Conservation (phyloP, 2,888 invertebrate species). For the Deilephila elpenor region DNA sequence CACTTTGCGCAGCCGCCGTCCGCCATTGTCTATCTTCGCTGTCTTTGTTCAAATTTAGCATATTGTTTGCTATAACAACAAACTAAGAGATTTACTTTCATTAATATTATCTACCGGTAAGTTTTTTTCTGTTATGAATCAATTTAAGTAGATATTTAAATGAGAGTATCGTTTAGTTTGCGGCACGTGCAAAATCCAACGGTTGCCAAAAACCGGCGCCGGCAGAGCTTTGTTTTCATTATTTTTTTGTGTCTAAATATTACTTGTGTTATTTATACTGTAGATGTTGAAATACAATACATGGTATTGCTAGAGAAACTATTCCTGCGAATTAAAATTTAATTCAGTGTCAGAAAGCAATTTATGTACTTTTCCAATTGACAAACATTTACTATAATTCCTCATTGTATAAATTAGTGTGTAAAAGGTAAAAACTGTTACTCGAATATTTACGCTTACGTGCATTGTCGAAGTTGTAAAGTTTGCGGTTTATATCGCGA, state of each 20-base stretch:
- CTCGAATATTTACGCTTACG: background rate
- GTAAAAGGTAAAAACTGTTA: background rate
- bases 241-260: constrained; percentile 32
- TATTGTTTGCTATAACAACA: constrained; percentile 14
- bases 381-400: background rate
- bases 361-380: background rate
- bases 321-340: background rate
- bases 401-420: background rate
- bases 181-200: constrained; percentile 46
- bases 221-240: constrained; percentile 33
- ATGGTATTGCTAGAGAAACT: background rate
- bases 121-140: background rate
- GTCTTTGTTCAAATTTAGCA: constrained; percentile 9
- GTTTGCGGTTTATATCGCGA: background rate
- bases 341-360: too few species aligned
- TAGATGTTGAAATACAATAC: background rate
- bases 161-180: background rate
- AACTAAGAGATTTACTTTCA: constrained; percentile 1
- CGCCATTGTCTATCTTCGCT: constrained; percentile 21
- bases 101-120: background rate
- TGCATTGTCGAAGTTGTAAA: background rate
- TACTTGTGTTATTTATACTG: constrained; percentile 10
- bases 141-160: too few species aligned
- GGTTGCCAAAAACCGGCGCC: constrained; percentile 52
- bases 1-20: constrained; percentile 12